Base-by-base conservation (phyloP, 2,888 invertebrate genomes). In the Aradus depressus region DNA sequence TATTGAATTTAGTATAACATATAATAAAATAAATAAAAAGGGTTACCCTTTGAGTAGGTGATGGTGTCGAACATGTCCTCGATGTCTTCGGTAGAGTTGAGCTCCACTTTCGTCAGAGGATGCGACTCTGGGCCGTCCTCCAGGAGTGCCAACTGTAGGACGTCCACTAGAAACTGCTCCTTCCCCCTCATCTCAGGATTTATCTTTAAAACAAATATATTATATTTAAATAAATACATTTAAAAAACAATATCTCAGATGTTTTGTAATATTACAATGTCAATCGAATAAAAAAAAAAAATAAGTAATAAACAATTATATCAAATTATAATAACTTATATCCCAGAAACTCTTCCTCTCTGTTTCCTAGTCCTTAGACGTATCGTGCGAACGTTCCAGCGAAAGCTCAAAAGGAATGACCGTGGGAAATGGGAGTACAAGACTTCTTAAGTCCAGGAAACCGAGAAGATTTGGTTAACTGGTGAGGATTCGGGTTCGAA, bases 11-110 rank as follows among this genome's bases (percentile, higher is more conserved):
- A n/a, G n/a, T n/a, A n/a, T n/a, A n/a, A n/a, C n/a, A n/a, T n/a
- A n/a, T n/a, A n/a, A n/a, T n/a, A n/a, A n/a, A n/a, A n/a, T n/a
- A n/a, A n/a, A n/a, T n/a, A n/a, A n/a, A n/a, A n/a, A n/a, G n/a
- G n/a, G n/a, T 21, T 64, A 76, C 79, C 81, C 64, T 86, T 85
- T 57, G 75, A 75, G 62, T 85, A 85, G 0, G 77, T 74, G 51
- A 84, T 75, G 2, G 70, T 72, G 31, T 78, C 76, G 60, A 85
- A 85, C 72, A 79, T 77, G 1, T 66, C 67, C 4, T 70, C 68
- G 4, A 82, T 74, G 55, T 81, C 71, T 0, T 63, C 62, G 1
- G 79, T 77, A 5, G 74, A 76, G 6, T 72, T 72, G 0, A 80
- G 75, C 23, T 44, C 31, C 0, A 66, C 62, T 43, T 75, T 70